These are phyloP conservation scores for Lamproptera curius DNA, from an alignment of 2,888 invertebrate species.

Conservation along the genomic window DNA sequence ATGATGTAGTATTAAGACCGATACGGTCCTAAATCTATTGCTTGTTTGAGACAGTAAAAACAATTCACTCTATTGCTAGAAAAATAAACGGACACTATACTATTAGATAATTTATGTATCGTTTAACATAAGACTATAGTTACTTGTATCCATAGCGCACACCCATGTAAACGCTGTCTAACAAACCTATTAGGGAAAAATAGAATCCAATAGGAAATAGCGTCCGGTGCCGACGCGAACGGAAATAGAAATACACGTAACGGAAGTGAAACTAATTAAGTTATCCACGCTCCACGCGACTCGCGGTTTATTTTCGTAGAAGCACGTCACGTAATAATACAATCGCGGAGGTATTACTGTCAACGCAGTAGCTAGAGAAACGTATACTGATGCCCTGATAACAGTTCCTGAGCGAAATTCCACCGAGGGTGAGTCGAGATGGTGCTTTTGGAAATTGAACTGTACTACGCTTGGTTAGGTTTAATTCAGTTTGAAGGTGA, in stretches of 20 bases:
- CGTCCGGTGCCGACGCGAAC: slow-evolving; percentile 61
- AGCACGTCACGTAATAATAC: slow-evolving; percentile 57
- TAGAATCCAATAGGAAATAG: slow-evolving; percentile 65
- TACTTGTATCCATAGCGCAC: slow-evolving; percentile 14
- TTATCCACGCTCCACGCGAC: slow-evolving; percentile 66
- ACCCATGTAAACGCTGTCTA: slow-evolving; percentile 48
- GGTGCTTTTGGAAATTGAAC: slow-evolving; percentile 33
- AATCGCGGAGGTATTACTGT: slow-evolving; percentile 59
- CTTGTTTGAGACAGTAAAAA: too few species aligned
- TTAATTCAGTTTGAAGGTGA: slow-evolving; percentile 32
- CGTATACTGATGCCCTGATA: slow-evolving; percentile 63
- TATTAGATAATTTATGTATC: too few species aligned
- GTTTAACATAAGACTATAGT: too few species aligned
- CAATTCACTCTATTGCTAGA: too few species aligned
- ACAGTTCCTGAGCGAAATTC: slow-evolving; percentile 57
- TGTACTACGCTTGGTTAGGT: slow-evolving; percentile 34
- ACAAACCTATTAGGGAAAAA: slow-evolving; percentile 70
- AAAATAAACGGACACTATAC: too few species aligned
- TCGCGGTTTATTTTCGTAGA: slow-evolving; percentile 71
- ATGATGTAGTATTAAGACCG: too few species aligned
- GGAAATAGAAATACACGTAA: slow-evolving; percentile 74
- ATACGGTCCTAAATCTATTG: too few species aligned
- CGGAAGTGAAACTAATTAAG: slow-evolving; percentile 77
- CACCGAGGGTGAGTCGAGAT: slow-evolving; percentile 44
- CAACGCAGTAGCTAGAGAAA: slow-evolving; percentile 59